These are phyloP conservation scores for Acrocephalus arundinaceus DNA, from an alignment of 2,113 vertebrate species.

Conservation along the genomic window DNA sequence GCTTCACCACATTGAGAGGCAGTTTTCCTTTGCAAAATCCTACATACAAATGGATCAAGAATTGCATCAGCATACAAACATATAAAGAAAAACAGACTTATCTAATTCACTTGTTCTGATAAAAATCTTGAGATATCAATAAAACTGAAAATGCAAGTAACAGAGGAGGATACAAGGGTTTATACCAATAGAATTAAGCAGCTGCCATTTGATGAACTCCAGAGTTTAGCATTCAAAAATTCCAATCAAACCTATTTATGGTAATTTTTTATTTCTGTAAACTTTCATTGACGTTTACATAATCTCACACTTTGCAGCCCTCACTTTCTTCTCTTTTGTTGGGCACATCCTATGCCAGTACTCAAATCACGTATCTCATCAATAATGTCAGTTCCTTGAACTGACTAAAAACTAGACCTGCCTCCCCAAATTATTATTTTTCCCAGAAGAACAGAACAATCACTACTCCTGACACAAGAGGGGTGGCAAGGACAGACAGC, in stretches of 20 bases:
- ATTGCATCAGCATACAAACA: not conserved
- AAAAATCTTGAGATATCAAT: not conserved
- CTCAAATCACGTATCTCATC: not conserved
- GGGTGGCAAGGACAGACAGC: slow-evolving; percentile 51
- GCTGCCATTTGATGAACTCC: not conserved
- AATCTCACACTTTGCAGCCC: not conserved
- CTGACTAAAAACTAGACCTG: slow-evolving; percentile 11
- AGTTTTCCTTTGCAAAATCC: not conserved
- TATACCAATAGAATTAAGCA: not conserved
- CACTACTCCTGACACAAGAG: slow-evolving; percentile 13
- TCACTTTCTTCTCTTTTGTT: not conserved
- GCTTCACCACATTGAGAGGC: not conserved
- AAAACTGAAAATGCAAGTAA: not conserved
- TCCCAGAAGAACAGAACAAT: slow-evolving; percentile 3
- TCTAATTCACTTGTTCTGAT: not conserved
- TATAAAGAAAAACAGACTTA: not conserved
- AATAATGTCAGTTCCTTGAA: slow-evolving; percentile 38
- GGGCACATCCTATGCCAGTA: not conserved
- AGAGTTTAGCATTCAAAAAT: not conserved
- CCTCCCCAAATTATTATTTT: slow-evolving; percentile 40
- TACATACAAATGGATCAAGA: not conserved
- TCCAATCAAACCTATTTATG: not conserved
- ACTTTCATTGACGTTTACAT: not conserved
- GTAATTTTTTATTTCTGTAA: not conserved
- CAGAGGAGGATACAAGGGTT: not conserved